Percentiles rank a stretch among this genome's conserved stretches.
Conservation (phyloP, 2,888 invertebrate species). For the Apeira syringaria region DNA sequence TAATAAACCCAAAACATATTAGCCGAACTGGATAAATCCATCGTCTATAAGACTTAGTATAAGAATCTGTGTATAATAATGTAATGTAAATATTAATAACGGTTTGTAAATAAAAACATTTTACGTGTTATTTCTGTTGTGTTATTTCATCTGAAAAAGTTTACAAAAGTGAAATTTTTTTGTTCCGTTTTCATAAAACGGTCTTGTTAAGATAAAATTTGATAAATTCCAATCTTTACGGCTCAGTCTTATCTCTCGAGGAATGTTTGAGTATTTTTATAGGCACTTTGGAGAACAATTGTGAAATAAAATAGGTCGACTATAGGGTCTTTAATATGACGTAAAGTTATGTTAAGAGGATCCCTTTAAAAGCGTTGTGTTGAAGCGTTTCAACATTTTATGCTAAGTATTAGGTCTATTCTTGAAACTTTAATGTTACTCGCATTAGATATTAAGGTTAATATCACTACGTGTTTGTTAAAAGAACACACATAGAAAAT, state of each 20-base stretch:
- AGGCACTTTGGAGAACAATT: constrained; percentile 24
- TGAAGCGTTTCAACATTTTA: constrained; percentile 21
- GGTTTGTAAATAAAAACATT: constrained; percentile 76
- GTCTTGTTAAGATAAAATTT: constrained; percentile 17
- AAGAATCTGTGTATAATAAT: constrained; percentile 39
- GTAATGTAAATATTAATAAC: constrained; percentile 58
- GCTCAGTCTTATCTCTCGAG: constrained; percentile 20
- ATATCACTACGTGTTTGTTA: not conserved
- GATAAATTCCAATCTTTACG: constrained; percentile 24
- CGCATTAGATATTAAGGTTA: constrained; percentile 14
- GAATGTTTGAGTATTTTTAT: constrained; percentile 29
- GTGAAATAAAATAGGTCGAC: constrained; percentile 28
- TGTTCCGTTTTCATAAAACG: constrained; percentile 18
- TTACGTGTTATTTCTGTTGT: constrained; percentile 62
- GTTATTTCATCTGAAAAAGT: constrained; percentile 40
- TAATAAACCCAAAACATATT: constrained; percentile 20
- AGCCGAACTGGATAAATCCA: constrained; percentile 22
- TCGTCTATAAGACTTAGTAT: constrained; percentile 33
- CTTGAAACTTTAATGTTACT: constrained; percentile 19
- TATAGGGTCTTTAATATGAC: constrained; percentile 22
- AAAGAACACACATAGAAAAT: too few species aligned
- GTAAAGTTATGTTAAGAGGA: constrained; percentile 32
- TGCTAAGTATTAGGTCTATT: constrained; percentile 21
- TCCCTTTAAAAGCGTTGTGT: constrained; percentile 27
- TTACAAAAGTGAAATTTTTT: constrained; percentile 14